Conservation (phyloP, 1,140 invertebrate species). For the Riptortus pedestris region DNA sequence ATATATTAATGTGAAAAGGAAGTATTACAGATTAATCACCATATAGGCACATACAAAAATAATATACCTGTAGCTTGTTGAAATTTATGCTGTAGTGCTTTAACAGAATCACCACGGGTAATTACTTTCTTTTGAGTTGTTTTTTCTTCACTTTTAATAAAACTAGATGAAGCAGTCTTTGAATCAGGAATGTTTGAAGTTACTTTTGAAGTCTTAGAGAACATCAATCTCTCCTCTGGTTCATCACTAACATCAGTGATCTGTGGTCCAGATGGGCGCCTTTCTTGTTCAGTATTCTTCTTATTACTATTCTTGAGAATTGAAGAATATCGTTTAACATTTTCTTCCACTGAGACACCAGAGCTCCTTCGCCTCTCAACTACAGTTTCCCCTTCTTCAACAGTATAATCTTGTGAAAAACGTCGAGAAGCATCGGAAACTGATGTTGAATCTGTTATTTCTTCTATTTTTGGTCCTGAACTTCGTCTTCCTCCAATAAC, state of each 20-base stretch:
- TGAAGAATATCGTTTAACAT: constrained; percentile 13
- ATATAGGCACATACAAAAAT: too few species aligned
- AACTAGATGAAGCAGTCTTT: constrained; percentile 8
- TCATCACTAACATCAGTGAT: constrained; percentile 9
- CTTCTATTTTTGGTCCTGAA: constrained; percentile 28
- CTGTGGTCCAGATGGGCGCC: neutral
- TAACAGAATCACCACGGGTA: constrained; percentile 48
- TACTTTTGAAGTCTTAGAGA: constrained; percentile 10
- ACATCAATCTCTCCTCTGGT: neutral
- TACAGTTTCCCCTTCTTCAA: constrained; percentile 16
- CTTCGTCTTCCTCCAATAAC: constrained; percentile 22
- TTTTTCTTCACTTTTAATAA: constrained; percentile 25
- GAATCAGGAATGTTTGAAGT: constrained; percentile 1
- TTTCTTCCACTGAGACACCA: constrained; percentile 7
- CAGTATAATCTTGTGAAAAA: constrained; percentile 22
- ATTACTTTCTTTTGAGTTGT: constrained; percentile 23
- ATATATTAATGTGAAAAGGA: too few species aligned
- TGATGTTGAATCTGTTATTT: constrained; percentile 23
- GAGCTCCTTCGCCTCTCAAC: constrained; percentile 13
- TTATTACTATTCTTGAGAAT: constrained; percentile 22
- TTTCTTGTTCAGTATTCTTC: neutral
- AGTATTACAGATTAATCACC: too few species aligned
- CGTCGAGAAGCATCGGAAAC: neutral
- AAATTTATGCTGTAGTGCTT: constrained; percentile 60
- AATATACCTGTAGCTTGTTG: constrained; percentile 51